Base-by-base conservation (phyloP, 2,888 invertebrate genomes). In the Andricus curvator region DNA sequence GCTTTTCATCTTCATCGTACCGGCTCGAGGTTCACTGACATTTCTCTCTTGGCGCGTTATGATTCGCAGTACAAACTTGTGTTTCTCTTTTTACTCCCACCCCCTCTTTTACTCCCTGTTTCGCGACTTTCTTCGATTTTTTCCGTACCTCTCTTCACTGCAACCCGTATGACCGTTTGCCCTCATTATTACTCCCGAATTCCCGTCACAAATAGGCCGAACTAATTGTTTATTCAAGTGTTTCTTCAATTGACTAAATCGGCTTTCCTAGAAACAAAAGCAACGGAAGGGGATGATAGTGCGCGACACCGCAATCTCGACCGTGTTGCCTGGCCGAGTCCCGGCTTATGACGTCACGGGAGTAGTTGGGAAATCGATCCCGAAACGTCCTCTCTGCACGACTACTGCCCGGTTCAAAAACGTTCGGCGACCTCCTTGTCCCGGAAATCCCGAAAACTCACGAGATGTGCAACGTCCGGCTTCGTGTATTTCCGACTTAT, bases 321-420 rank as follows among this genome's bases (percentile, higher is more conserved):
- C 81, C 81, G 83, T 83, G 83, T 84, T 86, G 86, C 84, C 86
- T 87, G 84, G 84, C 86, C 85, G 86, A 88, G 87, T 89, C 88
- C 89, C 88, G 88, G 88, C 88, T 88, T 83, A 89, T 90, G 91
- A 91, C 91, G 91, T 91, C 91, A 91, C 91, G 88, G 91, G 90
- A 90, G 88, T 87, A 90, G 89, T 89, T 88, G 90, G 89, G 89
- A 90, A 92, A 91, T 91, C 91, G 91, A 91, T 90, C 89, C 90
- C 89, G 89, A 89, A 90, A 90, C 85, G 86, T 80, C 84, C 82
- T 84, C 86, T 83, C 84, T 67, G 80, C 82, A 80, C 82, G 80
- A 67, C 84, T 90, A 91, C 89, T 90, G 88, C 78, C 88, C 88
- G 84, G 80, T 78, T 88, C 85, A 87, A 91, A 90, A 91, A 92